Conservation (phyloP, 2,113 vertebrate genomes). For the Falcunculus frontatus region DNA sequence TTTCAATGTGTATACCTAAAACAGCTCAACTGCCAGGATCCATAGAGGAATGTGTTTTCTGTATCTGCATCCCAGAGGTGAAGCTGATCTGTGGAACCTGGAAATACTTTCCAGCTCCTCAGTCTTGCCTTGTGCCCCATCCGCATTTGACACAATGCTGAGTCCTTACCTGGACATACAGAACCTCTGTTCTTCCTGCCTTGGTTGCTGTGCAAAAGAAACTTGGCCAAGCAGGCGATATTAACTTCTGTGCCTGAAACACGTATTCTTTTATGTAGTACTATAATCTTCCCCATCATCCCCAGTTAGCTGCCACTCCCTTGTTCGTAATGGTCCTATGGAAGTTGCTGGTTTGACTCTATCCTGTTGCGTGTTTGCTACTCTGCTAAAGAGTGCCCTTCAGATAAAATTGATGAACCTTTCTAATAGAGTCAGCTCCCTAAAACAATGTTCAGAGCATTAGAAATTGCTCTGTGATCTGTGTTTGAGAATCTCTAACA, state of each 20-base stretch:
- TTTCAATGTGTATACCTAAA: background rate
- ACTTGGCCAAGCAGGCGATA: background rate
- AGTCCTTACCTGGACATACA: background rate
- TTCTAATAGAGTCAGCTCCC: background rate
- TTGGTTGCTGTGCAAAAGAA: background rate
- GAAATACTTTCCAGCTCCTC: background rate
- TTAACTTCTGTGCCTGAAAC: background rate
- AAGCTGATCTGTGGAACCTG: background rate
- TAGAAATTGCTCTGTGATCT: background rate
- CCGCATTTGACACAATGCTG: background rate
- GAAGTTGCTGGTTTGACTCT: background rate
- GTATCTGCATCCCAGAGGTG: background rate
- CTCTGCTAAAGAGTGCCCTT: background rate
- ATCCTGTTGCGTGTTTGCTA: background rate
- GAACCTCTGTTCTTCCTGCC: background rate
- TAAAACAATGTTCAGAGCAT: background rate
- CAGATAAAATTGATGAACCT: background rate
- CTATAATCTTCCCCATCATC: background rate
- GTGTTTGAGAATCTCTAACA: background rate
- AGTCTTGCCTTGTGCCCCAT: background rate
- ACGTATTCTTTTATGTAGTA: background rate
- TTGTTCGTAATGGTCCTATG: background rate
- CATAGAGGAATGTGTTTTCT: background rate
- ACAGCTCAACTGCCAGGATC: background rate
- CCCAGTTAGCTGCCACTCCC: background rate